Conservation (phyloP, 2,113 vertebrate genomes). For the Columba livia region DNA sequence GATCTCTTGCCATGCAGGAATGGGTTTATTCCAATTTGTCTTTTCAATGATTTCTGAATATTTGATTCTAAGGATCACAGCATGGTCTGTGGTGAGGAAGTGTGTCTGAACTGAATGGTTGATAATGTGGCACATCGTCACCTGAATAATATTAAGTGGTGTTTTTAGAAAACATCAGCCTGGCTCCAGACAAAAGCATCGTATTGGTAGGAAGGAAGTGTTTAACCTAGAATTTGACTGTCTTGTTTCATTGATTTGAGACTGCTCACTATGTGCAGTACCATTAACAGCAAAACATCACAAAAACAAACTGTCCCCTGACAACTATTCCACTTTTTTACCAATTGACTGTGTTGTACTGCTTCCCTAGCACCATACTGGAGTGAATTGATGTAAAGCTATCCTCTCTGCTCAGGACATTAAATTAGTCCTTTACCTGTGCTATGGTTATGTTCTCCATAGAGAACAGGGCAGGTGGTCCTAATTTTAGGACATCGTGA, state of each 20-base stretch:
- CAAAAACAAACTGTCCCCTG: background rate
- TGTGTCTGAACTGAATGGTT: background rate
- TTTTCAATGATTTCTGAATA: background rate
- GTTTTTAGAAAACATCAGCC: background rate
- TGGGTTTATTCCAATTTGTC: background rate
- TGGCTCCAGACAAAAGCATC: background rate
- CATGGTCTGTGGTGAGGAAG: background rate
- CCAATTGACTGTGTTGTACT: background rate
- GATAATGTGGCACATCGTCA: background rate
- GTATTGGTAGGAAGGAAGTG: background rate
- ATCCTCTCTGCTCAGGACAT: background rate
- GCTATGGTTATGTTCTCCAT: background rate
- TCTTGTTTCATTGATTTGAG: background rate
- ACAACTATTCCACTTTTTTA: background rate
- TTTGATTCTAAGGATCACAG: background rate
- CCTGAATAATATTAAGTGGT: background rate
- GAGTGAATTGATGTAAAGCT: background rate
- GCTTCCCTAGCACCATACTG: background rate
- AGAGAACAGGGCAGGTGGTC: background rate
- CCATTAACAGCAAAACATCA: background rate
- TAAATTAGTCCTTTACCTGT: background rate
- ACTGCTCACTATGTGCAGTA: background rate
- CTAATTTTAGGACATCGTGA: background rate
- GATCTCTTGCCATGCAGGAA: background rate
- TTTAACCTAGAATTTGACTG: background rate